These are phyloP conservation scores for Tetropium fuscum DNA, from an alignment of 2,888 invertebrate species.

Conservation along the genomic window DNA sequence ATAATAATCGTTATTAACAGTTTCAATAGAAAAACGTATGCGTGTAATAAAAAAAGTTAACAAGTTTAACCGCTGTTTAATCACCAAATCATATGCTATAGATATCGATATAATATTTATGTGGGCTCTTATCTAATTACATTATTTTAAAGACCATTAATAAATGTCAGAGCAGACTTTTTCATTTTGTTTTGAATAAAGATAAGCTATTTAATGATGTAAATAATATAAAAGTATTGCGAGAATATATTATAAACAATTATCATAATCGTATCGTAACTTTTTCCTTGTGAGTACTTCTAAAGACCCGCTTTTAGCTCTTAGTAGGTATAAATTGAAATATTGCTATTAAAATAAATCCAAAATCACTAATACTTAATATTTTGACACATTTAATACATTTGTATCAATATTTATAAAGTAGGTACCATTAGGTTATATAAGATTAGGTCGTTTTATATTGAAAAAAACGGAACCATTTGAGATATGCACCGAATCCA, in stretches of 20 bases:
- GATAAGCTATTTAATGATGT: constrained; percentile 31
- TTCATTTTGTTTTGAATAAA: constrained; percentile 32
- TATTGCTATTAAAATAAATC: constrained; percentile 5
- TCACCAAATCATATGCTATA: constrained; percentile 12
- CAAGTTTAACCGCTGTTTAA: constrained; percentile 2
- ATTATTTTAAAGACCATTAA: constrained; percentile 45
- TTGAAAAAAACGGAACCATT: no score
- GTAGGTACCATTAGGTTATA: no score
- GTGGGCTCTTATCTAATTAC: constrained; percentile 38
- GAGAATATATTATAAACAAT: constrained; percentile 27
- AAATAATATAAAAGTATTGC: constrained; percentile 23
- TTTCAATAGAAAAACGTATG: constrained; percentile 9
- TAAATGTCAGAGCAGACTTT: constrained; percentile 39
- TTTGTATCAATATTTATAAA: no score
- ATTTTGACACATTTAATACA: no score
- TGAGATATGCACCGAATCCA: no score
- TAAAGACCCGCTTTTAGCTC: constrained; percentile 7
- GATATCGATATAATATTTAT: constrained; percentile 9
- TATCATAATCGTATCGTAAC: constrained; percentile 10
- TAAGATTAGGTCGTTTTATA: no score
- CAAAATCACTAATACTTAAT: no score
- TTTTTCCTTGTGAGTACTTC: constrained; percentile 12
- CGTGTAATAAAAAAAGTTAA: constrained; percentile 9
- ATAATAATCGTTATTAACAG: constrained; percentile 13
- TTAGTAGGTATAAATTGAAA: constrained; percentile 10